A percentile compares a stretch with the other conserved stretches of the same genome.
These are phyloP conservation scores for Drosophila repletoides DNA, from an alignment of 1,140 invertebrate genomes.

Conservation along the genomic window DNA sequence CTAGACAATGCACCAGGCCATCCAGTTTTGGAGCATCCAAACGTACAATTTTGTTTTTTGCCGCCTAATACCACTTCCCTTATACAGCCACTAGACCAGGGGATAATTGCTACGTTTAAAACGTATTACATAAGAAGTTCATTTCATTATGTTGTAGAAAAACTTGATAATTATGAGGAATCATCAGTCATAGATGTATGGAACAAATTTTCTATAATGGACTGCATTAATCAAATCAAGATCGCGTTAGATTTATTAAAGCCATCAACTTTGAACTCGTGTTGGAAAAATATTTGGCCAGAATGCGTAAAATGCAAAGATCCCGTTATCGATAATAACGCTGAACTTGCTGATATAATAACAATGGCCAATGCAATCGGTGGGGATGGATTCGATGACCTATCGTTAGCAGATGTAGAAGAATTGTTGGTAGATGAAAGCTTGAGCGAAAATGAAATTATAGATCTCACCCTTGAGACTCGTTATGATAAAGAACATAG, in stretches of 20 bases:
- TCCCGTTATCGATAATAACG: conserved; percentile 1
- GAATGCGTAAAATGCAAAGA: conserved; percentile 22
- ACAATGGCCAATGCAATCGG: conserved; percentile 3
- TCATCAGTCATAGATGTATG: conserved; percentile 22
- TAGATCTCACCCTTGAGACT: no score
- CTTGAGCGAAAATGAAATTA: no score
- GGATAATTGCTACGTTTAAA: conserved; percentile 78
- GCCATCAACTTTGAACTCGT: conserved; percentile 25
- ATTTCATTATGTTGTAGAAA: conserved; percentile 28
- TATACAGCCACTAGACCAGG: conserved; percentile 81
- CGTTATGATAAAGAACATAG: no score
- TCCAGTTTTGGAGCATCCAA: conserved; percentile 44
- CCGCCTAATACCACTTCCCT: conserved; percentile 71
- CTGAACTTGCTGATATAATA: conserved; percentile 26
- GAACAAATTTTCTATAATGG: conserved; percentile 29
- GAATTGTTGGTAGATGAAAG: neutral
- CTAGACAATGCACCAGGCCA: conserved; percentile 69
- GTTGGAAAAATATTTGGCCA: conserved; percentile 35
- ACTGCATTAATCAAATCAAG: conserved; percentile 15
- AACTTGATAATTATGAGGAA: no score
- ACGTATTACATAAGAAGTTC: conserved; percentile 63
- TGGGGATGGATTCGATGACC: conserved; percentile 11
- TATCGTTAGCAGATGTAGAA: neutral
- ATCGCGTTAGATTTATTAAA: conserved; percentile 8
- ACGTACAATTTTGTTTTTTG: conserved; percentile 62